phyloP scores from a whole-genome alignment of 2,888 invertebrate genomes.

The Diarsia dahlii region DNA sequence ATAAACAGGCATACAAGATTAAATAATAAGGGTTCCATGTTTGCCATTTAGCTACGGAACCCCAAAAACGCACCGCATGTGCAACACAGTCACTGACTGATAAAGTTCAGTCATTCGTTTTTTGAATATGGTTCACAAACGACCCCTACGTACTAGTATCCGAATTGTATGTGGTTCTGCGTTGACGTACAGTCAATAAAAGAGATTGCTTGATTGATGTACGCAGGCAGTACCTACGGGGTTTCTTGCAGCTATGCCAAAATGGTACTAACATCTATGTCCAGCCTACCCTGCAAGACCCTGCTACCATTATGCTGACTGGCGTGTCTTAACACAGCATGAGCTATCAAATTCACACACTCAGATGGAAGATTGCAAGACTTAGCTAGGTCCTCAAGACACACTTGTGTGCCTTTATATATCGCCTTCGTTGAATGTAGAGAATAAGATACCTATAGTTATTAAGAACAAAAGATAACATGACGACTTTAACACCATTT shows the following conservation, averaged over 20 bases:
- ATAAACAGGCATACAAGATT: too few species aligned
- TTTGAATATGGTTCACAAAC: slow-evolving; percentile 64
- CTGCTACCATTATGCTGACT: neutral
- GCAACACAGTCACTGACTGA: slow-evolving; percentile 37
- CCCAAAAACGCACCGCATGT: slow-evolving; percentile 1
- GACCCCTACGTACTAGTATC: slow-evolving; percentile 51
- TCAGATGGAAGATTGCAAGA: too few species aligned
- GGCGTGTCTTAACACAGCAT: neutral
- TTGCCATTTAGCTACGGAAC: neutral
- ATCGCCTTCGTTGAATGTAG: too few species aligned
- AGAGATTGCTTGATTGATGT: slow-evolving; percentile 10
- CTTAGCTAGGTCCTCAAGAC: too few species aligned
- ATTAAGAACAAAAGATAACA: too few species aligned
- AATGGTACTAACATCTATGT: too few species aligned
- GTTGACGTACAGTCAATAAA: slow-evolving; percentile 25
- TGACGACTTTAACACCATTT: too few species aligned
- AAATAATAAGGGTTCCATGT: neutral
- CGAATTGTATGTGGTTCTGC: slow-evolving; percentile 7
- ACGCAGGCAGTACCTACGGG: neutral
- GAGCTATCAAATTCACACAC: too few species aligned
- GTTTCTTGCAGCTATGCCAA: too few species aligned
- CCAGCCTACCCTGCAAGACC: neutral
- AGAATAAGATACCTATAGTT: too few species aligned
- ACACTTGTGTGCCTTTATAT: too few species aligned
- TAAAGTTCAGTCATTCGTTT: slow-evolving; percentile 64